These are phyloP conservation scores for Andrena cerasifolii DNA, from an alignment of 1,140 invertebrate species.

Conservation along the genomic window DNA sequence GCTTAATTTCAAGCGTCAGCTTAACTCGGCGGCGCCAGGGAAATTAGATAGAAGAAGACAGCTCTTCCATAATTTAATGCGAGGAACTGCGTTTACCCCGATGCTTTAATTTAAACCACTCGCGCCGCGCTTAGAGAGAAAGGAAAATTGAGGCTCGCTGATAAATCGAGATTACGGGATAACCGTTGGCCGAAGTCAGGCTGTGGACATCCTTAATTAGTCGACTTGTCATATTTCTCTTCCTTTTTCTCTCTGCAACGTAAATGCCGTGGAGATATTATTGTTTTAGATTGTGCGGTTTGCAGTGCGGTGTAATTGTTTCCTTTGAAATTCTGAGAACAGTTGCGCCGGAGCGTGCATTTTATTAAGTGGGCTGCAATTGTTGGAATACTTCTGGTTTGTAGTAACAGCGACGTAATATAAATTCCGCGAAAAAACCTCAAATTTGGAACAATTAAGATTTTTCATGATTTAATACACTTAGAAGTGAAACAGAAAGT, in stretches of 20 bases:
- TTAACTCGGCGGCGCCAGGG: conserved; percentile 29
- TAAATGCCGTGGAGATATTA: not conserved
- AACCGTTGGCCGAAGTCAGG: not conserved
- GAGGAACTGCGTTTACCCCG: conserved; percentile 29
- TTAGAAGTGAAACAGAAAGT: no score
- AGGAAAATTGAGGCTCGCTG: conserved; percentile 30
- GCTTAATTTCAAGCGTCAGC: conserved; percentile 45
- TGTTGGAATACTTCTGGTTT: no score
- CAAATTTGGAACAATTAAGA: no score
- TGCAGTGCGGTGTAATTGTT: no score
- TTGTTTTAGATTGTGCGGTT: not conserved
- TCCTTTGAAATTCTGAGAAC: no score
- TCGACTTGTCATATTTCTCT: not conserved
- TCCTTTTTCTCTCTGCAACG: not conserved
- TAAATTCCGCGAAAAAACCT: no score
- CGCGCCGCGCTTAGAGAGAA: not conserved
- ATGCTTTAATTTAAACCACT: conserved; percentile 42
- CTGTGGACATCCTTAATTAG: not conserved
- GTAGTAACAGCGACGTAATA: no score
- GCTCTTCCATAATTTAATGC: conserved; percentile 42
- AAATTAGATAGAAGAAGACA: conserved; percentile 45
- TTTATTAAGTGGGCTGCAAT: no score
- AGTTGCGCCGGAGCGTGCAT: no score
- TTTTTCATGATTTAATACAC: no score
- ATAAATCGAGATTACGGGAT: conserved; percentile 33